phyloP scores from a whole-genome alignment of 2,113 vertebrate genomes.

The Halichoerus grypus region DNA sequence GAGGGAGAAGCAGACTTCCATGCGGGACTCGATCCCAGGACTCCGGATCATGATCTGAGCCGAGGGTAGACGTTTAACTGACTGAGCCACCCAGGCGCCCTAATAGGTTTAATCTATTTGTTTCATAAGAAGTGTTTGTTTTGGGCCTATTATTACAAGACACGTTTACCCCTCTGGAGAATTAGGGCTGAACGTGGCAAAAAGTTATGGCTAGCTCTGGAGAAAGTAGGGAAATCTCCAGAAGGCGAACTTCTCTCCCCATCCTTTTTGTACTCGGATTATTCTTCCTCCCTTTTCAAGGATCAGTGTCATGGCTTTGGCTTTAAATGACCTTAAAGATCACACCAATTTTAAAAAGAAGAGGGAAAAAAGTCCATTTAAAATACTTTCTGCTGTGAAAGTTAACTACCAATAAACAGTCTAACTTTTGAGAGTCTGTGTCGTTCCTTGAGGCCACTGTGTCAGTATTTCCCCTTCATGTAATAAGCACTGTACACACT shows the following conservation, averaged over 20 bases:
- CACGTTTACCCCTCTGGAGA: not conserved
- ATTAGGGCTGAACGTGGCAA: too few relatives aligned
- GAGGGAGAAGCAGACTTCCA: too few relatives aligned
- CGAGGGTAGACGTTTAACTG: too few relatives aligned
- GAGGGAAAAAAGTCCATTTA: not conserved
- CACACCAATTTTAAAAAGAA: not conserved
- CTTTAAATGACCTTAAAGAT: not conserved
- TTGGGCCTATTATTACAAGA: not conserved
- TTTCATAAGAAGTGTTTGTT: not conserved
- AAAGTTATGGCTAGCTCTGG: not conserved
- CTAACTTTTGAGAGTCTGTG: not conserved
- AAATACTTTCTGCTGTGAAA: not conserved
- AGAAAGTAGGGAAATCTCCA: not conserved
- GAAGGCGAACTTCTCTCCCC: not conserved
- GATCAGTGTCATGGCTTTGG: not conserved
- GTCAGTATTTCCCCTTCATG: not conserved
- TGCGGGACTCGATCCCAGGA: too few relatives aligned
- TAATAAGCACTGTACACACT: not conserved
- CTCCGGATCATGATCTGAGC: too few relatives aligned
- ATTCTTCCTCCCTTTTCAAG: not conserved
- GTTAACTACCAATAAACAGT: not conserved
- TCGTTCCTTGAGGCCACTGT: accelerated
- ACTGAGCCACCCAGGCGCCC: too few relatives aligned
- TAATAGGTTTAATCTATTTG: not conserved
- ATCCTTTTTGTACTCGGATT: not conserved